These are phyloP conservation scores for Madoqua kirkii DNA, from an alignment of 2,113 vertebrate species.

Conservation along the genomic window DNA sequence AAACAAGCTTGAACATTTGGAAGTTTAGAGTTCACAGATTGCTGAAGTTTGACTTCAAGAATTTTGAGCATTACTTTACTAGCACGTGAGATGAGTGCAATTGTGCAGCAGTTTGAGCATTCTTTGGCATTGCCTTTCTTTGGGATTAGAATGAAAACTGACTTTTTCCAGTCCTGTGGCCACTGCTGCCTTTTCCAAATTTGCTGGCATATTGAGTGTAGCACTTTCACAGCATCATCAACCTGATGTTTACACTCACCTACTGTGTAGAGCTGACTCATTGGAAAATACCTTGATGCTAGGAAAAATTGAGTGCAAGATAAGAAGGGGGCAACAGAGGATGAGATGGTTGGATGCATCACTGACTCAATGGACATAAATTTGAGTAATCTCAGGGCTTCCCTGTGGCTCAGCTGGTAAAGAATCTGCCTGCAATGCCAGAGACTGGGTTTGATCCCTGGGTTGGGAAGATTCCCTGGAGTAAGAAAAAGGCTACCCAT, in stretches of 20 bases:
- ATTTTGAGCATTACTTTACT: no score
- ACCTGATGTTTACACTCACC: not conserved
- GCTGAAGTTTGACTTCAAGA: no score
- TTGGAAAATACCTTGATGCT: not conserved
- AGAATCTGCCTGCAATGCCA: not conserved
- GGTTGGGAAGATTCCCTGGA: not conserved
- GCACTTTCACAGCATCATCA: no score
- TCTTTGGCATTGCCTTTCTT: no score
- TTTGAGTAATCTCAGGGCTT: not conserved
- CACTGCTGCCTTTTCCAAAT: no score
- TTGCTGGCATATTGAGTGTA: no score
- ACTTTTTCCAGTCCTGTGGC: no score
- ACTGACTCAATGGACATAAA: not conserved
- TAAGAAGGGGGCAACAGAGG: not conserved
- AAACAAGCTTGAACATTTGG: no score
- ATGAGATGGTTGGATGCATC: not conserved
- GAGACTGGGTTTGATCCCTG: not conserved
- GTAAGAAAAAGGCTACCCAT: not conserved
- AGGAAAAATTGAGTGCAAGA: not conserved
- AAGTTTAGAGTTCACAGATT: accelerated
- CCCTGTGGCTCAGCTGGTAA: not conserved
- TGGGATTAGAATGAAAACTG: no score
- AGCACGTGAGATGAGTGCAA: no score
- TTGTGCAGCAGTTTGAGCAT: no score
- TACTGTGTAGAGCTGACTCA: not conserved